These are phyloP conservation scores for Orchestes rusci DNA, from an alignment of 2,888 invertebrate genomes.

Conservation along the genomic window DNA sequence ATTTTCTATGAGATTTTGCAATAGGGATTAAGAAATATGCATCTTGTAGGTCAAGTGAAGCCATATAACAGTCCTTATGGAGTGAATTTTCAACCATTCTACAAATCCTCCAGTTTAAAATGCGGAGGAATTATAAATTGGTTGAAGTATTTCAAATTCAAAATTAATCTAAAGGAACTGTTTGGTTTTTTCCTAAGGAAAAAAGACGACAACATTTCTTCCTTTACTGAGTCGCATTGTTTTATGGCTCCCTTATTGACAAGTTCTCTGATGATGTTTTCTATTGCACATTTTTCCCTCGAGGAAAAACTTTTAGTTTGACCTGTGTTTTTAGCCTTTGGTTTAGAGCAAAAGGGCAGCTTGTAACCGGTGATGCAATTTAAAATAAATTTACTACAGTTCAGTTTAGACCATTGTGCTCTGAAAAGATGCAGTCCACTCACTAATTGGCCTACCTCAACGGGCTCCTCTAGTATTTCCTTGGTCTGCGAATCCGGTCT, in stretches of 20 bases:
- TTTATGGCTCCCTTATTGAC: background rate
- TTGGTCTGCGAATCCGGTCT: background rate
- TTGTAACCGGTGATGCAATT: background rate
- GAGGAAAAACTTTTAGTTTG: too few relatives aligned
- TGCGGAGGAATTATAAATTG: background rate
- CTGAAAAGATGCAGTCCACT: background rate
- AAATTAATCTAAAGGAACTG: background rate
- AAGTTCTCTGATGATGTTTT: background rate
- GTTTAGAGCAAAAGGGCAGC: background rate
- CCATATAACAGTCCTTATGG: background rate
- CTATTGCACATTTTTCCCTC: background rate
- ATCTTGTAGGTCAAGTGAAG: background rate
- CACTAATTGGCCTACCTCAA: background rate
- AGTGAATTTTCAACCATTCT: background rate
- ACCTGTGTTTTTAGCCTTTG: too few relatives aligned
- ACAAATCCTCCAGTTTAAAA: background rate
- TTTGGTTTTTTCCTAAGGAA: background rate
- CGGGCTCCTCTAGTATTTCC: background rate
- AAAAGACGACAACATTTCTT: background rate
- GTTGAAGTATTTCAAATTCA: background rate
- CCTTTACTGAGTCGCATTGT: background rate
- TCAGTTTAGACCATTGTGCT: background rate
- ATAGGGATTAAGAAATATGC: background rate
- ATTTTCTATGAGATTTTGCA: background rate
- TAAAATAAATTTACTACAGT: background rate